A percentile compares a stretch with the other conserved stretches of the same genome.
Evolutionary conservation across 2,113 vertebrate species (phyloP).

Genomic region (Rafetus swinhoei): DNA sequence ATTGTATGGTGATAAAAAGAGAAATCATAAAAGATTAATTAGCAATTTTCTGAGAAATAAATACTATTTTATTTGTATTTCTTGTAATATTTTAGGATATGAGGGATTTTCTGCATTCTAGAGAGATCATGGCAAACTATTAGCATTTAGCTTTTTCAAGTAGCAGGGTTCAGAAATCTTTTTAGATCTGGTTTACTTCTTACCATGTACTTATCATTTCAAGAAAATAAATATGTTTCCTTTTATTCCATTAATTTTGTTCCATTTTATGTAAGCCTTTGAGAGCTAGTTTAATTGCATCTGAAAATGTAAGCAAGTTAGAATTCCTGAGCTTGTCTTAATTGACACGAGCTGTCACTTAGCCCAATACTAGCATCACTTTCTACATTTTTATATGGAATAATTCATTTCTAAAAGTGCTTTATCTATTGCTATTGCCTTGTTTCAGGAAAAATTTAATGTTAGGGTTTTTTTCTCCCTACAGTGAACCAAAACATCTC

Average conservation of each 20-base stretch:
- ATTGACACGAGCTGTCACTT: not conserved
- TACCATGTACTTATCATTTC: not conserved
- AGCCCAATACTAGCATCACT: not conserved
- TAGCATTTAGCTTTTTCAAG: not conserved
- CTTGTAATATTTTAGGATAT: constrained; percentile 37
- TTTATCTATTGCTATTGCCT: not conserved
- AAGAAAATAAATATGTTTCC: not conserved
- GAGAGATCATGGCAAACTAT: constrained; percentile 18
- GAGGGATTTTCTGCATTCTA: constrained; percentile 32
- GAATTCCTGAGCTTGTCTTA: not conserved
- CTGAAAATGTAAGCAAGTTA: constrained; percentile 1
- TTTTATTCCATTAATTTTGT: constrained; percentile 20
- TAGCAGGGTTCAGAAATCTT: not conserved
- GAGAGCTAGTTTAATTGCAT: not conserved
- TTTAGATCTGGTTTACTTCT: not conserved
- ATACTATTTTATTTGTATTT: constrained; percentile 50
- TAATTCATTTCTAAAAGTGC: constrained; percentile 10
- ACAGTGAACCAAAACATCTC: not conserved
- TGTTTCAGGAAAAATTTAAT: not conserved
- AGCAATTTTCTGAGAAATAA: constrained; percentile 51
- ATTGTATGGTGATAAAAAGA: constrained; percentile 40
- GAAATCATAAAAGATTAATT: constrained; percentile 38
- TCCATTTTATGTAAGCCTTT: constrained; percentile 7
- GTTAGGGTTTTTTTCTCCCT: not conserved
- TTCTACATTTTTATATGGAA: constrained; percentile 15